Evolutionary conservation across 2,113 vertebrate species (phyloP), one percentile per base, ranked within the genome.

Genomic region (Hirundichthys speculiger): DNA sequence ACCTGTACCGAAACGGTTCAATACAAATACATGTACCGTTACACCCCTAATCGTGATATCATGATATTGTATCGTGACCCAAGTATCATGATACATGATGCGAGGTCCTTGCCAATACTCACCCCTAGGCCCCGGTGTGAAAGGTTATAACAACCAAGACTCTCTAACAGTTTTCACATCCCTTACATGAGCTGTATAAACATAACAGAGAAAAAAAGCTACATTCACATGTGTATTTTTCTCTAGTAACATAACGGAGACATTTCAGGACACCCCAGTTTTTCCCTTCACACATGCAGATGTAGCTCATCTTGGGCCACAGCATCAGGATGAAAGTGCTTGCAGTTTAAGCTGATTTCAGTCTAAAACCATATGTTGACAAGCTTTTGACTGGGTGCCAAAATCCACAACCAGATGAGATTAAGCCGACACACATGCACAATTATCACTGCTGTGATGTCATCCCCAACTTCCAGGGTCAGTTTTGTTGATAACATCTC

Each of bases 401-500:
- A 59, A 60, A 71, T 80, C 57, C 68, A 55, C 27, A 66, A 45
- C 46, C 64, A 73, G 71, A 81, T 76, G 51, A 83, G 84, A 87
- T 88, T 73, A 80, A 82, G 81, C 62, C 61, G 50, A 56, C 51
- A 61, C 46, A 34, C 30, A 34, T 10, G 11, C 30, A 34, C 30
- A 34, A 3, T 80, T 64, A 87, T 80, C 80, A 57, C 73, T 55
- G 46, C 57, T 83, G 73, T 55, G 46, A 54, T 83, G 73, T 88
- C 87, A 65, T 83, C 83, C 43, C 74, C 80, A 38, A 86, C 64
- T 38, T 62, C 73, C 90, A 91, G 86, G 71, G 63, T 81, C 73
- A 73, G 34, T 55, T 50, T 74, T 71, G 56, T 63, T 51, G 74
- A 30, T 73, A 54, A 55, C 78, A 64, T 40, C 58, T 41, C 50